Evolutionary conservation across 2,797 vertebrate species (phyloP).

Genomic region (Xiphophorus birchmanni): DNA sequence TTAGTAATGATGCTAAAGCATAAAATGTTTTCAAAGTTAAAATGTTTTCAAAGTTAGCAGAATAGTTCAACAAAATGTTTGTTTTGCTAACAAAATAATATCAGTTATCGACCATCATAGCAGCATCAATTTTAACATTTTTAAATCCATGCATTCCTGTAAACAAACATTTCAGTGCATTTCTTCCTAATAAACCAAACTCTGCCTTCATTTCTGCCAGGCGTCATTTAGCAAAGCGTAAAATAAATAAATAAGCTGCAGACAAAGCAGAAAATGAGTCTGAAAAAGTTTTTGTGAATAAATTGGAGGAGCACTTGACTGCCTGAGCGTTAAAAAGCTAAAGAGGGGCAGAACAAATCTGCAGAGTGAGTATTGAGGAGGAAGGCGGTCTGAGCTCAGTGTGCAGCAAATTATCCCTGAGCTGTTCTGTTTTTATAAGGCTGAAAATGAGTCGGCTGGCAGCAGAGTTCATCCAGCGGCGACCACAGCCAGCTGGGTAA

Average conservation of each 20-base stretch:
- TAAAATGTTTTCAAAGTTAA: too few relatives aligned
- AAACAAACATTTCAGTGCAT: background rate
- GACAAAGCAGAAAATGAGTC: background rate
- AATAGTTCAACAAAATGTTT: too few relatives aligned
- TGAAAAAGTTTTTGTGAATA: background rate
- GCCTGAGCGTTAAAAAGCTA: conserved; percentile 9
- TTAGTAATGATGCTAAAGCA: too few relatives aligned
- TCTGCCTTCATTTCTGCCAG: background rate
- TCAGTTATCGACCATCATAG: too few relatives aligned
- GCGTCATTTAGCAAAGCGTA: background rate
- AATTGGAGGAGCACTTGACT: background rate
- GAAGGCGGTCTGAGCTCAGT: conserved; percentile 63
- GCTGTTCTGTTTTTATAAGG: conserved; percentile 45
- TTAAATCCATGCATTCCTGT: too few relatives aligned
- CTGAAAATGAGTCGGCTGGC: conserved; percentile 70
- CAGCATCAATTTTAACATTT: too few relatives aligned
- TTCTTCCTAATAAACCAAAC: background rate
- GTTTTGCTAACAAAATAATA: too few relatives aligned
- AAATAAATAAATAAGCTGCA: background rate
- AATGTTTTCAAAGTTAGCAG: too few relatives aligned
- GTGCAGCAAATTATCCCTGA: conserved; percentile 73
- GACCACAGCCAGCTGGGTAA: conserved; percentile 76
- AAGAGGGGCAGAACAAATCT: conserved; percentile 44
- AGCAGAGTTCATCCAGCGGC: conserved; percentile 67
- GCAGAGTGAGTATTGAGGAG: conserved; percentile 62